Base-by-base conservation (phyloP, 2,888 invertebrate genomes). In the Drosophila greeni region DNA sequence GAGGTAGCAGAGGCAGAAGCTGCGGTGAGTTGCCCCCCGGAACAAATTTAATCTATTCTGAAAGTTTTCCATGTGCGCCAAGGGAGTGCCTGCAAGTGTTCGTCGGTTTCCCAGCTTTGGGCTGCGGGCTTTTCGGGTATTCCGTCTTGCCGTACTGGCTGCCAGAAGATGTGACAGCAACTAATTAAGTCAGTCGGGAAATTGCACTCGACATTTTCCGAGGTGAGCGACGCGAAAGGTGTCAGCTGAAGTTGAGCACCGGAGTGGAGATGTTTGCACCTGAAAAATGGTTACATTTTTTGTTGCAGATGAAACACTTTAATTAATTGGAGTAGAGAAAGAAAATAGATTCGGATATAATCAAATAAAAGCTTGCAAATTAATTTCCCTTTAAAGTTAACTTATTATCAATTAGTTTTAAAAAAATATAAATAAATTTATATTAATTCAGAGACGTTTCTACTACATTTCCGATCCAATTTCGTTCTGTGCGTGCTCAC, bases 41-140 rank as follows among this genome's bases (percentile, higher is more conserved):
- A 55, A 53, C 57, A 39, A 72, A 75, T 72, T 76, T 77, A 68
- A 74, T 60, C 72, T 58, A 62, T 67, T 66, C 57, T 62, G 49
- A 49, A 56, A 59, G 57, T 61, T 69, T 61, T 65, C 57, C 49
- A 55, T 68, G 56, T 45, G 49, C 54, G 58, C 58, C 67, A 24
- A 42, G 70, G 72, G 70, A 71, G 39, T 47, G 45, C 45, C 61
- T 66, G 70, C 37, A 69, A 69, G 60, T 68, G 69, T 24, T 66
- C 24, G 64, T 39, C 20, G 45, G 45, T 47, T 31, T 47, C 7
- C 45, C 45, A 47, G 45, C 31, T 47, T 47, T 47, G 45, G 45
- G 33, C 39, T 61, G 33, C 24, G 69, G 33, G 23, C 14, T 24
- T 60, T 49, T 53, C 53, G 33, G 31, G 45, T n/a, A 34, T 59